Evolutionary conservation across 53 echinoderm and acorn worm genomes (phyloP).

Genomic region (Paracentrotus lividus): DNA sequence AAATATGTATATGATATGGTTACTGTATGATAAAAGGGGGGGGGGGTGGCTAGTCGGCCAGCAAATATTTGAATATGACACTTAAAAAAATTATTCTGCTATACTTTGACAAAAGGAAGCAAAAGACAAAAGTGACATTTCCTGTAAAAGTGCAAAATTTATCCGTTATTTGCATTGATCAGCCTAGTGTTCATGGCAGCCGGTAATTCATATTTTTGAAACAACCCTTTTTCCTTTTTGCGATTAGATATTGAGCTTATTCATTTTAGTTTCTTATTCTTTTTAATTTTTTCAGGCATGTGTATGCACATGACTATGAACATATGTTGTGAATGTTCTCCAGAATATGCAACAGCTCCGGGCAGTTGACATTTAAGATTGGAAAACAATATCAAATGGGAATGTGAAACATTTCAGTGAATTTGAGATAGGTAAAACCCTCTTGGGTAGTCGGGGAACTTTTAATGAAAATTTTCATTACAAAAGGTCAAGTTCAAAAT

Average conservation of each 20-base stretch:
- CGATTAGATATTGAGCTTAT: not conserved
- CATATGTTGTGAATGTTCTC: not conserved
- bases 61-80: too few species aligned
- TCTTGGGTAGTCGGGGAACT: not conserved
- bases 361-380: not conserved
- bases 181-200: not conserved
- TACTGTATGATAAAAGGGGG: too few species aligned
- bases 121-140: too few species aligned
- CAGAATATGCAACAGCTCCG: not conserved
- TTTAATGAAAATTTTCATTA: not conserved
- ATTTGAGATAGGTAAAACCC: not conserved
- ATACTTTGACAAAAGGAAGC: too few species aligned
- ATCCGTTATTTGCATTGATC: too few species aligned
- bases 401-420: slow-evolving; percentile 4
- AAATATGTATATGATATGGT: too few species aligned
- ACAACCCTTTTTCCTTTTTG: not conserved
- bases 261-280: not conserved
- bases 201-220: not conserved
- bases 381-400: not conserved
- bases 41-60: too few species aligned
- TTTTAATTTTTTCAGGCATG: not conserved
- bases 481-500: slow-evolving; percentile 15
- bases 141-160: too few species aligned
- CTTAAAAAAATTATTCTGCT: too few species aligned
- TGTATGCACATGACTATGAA: not conserved